Base-by-base conservation (phyloP, 1,140 invertebrate species). In the Eueides isabella region DNA sequence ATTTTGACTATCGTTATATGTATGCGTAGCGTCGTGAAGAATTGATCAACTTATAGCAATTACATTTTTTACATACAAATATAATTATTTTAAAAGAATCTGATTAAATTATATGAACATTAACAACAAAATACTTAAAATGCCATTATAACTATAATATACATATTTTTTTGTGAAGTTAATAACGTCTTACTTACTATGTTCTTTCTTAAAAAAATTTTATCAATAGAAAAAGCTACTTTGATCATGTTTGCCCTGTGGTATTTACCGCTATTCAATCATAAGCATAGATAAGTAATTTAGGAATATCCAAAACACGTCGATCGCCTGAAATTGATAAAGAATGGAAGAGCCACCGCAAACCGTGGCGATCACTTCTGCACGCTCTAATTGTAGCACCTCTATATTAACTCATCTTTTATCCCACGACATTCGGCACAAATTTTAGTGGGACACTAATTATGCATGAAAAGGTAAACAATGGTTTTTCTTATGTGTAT, bases 251-350 rank as follows among this genome's bases (percentile, higher is more conserved):
- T 73, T 72, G 71, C 79, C 77, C 79, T 85, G 84, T 84, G 80
- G 75, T 84, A 68, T 55, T 70, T 84, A 85, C 89, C 86, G 88
- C 80, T 90, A 90, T 84, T 76, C 86, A 87, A 91, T 88, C 83
- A 83, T 69, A 77, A 55, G 64, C 81, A 75, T 82, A 80, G 67
- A 79, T 82, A 85, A 85, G 83, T 83, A 80, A 78, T 75, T 80
- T 78, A 74, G 79, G 67, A 77, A 75, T 73, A 63, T 78, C 79
- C 71, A 68, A 87, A 86, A 85, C 86, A 89, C 86, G 89, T 90
- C 79, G 86, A 79, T 80, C 76, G 65, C 67, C 79, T 82, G 73
- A 88, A 87, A 85, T 90, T 89, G 78, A 81, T 82, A 75, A 84
- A 85, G 74, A 80, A 84, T 82, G 55, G 65, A 85, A 81, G 75